Evolutionary conservation across 2,888 invertebrate species (phyloP).

Genomic region (Eucriotettix oculatus): DNA sequence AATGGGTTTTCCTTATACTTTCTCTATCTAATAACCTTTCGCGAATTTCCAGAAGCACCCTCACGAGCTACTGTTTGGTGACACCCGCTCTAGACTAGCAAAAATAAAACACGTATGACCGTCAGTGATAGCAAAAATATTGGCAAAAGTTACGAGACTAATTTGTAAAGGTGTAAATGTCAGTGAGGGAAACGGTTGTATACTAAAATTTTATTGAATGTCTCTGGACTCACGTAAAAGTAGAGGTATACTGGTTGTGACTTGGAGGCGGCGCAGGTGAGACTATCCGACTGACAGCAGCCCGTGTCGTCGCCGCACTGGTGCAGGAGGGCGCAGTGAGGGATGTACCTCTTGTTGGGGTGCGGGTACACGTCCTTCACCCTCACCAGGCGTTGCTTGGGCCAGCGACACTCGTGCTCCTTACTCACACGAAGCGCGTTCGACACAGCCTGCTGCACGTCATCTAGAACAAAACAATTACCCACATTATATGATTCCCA

Average conservation of each 20-base stretch:
- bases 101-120: too few relatives aligned
- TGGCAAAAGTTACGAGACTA: too few relatives aligned
- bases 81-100: too few relatives aligned
- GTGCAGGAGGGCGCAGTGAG: conserved; percentile 72
- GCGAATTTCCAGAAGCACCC: too few relatives aligned
- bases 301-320: conserved; percentile 78
- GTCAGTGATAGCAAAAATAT: too few relatives aligned
- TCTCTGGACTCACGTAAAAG: conserved; percentile 55
- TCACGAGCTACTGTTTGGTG: too few relatives aligned
- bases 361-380: conserved; percentile 56
- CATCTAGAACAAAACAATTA: neutral
- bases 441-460: conserved; percentile 17
- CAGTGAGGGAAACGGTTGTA: too few relatives aligned
- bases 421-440: conserved; percentile 27
- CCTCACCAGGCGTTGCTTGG: conserved; percentile 57
- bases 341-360: conserved; percentile 56
- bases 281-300: conserved; percentile 56
- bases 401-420: conserved; percentile 46
- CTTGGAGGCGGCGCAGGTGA: conserved; percentile 61
- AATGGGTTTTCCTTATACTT: too few relatives aligned
- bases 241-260: conserved; percentile 53
- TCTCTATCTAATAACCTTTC: too few relatives aligned
- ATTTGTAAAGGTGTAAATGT: too few relatives aligned
- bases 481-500: too few relatives aligned
- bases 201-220: neutral